Evolutionary conservation across 2,113 vertebrate genomes (phyloP).

Genomic region (Rhodinocichla rosea): DNA sequence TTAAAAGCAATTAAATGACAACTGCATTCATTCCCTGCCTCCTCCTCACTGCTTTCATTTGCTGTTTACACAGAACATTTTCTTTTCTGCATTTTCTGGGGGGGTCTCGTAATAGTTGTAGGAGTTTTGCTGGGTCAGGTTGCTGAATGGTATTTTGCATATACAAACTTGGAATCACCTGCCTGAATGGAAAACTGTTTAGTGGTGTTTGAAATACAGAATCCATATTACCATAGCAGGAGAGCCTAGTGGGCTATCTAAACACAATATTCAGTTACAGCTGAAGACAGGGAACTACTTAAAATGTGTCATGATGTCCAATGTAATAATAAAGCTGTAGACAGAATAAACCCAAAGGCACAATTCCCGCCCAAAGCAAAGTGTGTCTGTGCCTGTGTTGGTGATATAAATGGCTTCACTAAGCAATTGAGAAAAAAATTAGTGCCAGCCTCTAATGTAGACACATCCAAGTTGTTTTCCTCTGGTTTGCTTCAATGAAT

Average conservation of each 20-base stretch:
- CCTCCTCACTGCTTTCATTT: neutral
- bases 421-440: neutral
- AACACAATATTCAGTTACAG: neutral
- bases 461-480: neutral
- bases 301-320: neutral
- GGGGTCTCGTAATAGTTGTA: neutral
- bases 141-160: neutral
- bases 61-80: neutral
- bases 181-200: neutral
- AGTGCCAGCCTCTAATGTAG: neutral
- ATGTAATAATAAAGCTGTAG: neutral
- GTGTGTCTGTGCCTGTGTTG: neutral
- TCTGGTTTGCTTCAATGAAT: neutral
- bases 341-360: neutral
- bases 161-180: neutral
- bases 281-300: slow-evolving; percentile 7
- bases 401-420: neutral
- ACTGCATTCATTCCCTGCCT: neutral
- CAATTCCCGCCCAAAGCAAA: neutral
- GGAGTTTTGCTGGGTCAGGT: slow-evolving; percentile 3
- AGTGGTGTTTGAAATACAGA: slow-evolving; percentile 25
- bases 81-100: neutral
- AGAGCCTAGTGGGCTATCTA: neutral
- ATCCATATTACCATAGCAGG: neutral
- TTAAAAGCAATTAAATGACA: slow-evolving; percentile 27